phyloP scores from a whole-genome alignment of 2,797 vertebrate genomes.

The Heliangelus exortis region DNA sequence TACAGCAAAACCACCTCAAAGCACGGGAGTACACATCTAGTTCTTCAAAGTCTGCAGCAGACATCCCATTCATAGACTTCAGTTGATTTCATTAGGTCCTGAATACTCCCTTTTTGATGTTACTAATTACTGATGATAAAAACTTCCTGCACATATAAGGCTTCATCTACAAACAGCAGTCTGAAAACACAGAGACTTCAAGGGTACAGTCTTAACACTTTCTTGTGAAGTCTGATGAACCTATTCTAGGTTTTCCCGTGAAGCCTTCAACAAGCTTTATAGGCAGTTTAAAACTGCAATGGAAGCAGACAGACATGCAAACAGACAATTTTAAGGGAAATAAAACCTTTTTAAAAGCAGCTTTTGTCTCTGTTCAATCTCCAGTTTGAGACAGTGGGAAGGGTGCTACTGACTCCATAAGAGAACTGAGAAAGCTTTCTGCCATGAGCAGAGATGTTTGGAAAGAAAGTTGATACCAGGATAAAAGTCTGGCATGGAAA shows the following conservation, averaged over 20 bases:
- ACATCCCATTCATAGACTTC: neutral
- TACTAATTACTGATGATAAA: neutral
- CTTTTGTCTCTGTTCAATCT: neutral
- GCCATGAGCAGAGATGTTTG: neutral
- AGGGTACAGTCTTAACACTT: neutral
- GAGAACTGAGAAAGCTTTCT: neutral
- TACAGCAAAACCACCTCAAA: neutral
- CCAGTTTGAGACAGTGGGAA: neutral
- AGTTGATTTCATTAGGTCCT: neutral
- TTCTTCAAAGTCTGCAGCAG: neutral
- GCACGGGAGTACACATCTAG: rapidly evolving
- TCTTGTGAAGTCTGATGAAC: neutral
- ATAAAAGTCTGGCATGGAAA: neutral
- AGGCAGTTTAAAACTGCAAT: neutral
- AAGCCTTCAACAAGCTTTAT: neutral
- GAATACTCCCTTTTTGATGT: neutral
- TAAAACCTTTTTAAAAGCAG: neutral
- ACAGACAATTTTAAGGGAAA: neutral
- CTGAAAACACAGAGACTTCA: neutral
- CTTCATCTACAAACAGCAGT: neutral
- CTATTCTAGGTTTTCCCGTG: neutral
- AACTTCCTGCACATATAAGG: neutral
- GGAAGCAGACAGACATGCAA: neutral
- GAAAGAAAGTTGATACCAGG: neutral
- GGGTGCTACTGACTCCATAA: rapidly evolving